phyloP scores from a whole-genome alignment of 2,113 vertebrate genomes.

The Oceanites oceanicus region DNA sequence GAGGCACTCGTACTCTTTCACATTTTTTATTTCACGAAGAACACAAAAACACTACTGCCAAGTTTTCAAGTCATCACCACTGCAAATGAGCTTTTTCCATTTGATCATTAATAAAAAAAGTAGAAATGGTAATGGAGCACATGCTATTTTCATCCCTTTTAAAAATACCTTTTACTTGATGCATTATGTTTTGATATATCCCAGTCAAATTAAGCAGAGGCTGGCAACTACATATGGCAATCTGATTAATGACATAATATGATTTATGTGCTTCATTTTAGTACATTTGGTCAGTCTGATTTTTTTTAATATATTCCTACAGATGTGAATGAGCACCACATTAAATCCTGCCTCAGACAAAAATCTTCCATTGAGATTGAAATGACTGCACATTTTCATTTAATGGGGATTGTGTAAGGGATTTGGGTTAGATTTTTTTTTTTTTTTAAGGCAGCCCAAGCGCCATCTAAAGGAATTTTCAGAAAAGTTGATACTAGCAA shows the following conservation, averaged over 20 bases:
- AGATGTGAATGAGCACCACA: slow-evolving; percentile 23
- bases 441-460: neutral
- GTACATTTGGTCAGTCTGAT: neutral
- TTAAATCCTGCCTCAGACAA: slow-evolving; percentile 33
- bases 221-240: neutral
- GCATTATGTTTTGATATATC: slow-evolving; percentile 24
- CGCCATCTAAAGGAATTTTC: neutral
- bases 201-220: slow-evolving; percentile 22
- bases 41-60: neutral
- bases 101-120: slow-evolving; percentile 11
- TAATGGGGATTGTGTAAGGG: neutral
- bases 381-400: slow-evolving; percentile 18
- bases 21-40: neutral
- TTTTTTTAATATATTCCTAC: slow-evolving; percentile 28
- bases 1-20: accelerated
- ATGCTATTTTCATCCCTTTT: neutral
- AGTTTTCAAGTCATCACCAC: neutral
- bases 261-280: slow-evolving; percentile 53
- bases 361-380: slow-evolving; percentile 36
- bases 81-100: slow-evolving; percentile 17
- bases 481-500: neutral
- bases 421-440: neutral
- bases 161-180: slow-evolving; percentile 26
- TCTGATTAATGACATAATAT: slow-evolving; percentile 36
- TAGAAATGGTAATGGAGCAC: neutral